Percentiles rank a stretch among this genome's conserved stretches.
Conservation (phyloP, 2,797 vertebrate species). For the Pitangus sulphuratus region DNA sequence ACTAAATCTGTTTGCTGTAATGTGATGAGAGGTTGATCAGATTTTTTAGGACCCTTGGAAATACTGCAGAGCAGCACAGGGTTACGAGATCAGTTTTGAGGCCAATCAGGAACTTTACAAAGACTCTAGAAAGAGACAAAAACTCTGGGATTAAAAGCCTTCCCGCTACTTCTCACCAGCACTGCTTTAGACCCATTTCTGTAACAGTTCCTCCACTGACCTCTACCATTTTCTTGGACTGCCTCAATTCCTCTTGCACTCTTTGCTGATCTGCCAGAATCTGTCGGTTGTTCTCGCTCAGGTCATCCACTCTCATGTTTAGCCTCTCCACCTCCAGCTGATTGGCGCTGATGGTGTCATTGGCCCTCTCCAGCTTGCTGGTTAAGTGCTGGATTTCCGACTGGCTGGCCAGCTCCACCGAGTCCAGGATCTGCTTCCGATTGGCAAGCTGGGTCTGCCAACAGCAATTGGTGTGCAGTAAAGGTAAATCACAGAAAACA, state of each 20-base stretch:
- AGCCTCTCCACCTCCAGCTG: conserved; percentile 87
- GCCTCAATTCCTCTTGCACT: conserved; percentile 79
- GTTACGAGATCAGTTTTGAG: neutral
- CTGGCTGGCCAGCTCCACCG: conserved; percentile 79
- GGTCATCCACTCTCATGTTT: conserved; percentile 73
- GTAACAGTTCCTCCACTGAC: conserved; percentile 69
- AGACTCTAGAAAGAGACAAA: neutral
- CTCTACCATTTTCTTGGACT: conserved; percentile 82
- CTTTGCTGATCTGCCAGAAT: conserved; percentile 73
- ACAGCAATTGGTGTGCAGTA: neutral
- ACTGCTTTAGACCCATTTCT: neutral
- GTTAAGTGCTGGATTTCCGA: conserved; percentile 83
- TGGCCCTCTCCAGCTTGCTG: conserved; percentile 83
- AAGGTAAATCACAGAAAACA: neutral
- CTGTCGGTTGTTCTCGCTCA: conserved; percentile 66
- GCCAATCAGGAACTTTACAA: neutral
- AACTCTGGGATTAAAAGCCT: neutral
- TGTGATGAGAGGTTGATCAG: neutral
- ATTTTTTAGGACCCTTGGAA: neutral
- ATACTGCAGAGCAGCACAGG: neutral
- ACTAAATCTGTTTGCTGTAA: neutral
- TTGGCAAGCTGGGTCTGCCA: conserved; percentile 78
- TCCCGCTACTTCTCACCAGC: neutral
- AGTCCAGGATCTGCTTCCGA: conserved; percentile 79
- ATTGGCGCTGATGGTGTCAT: conserved; percentile 81